Percentiles rank a stretch among this genome's conserved stretches.
These are phyloP conservation scores for Neoarius graeffei DNA, from an alignment of 2,113 vertebrate genomes.

Conservation along the genomic window DNA sequence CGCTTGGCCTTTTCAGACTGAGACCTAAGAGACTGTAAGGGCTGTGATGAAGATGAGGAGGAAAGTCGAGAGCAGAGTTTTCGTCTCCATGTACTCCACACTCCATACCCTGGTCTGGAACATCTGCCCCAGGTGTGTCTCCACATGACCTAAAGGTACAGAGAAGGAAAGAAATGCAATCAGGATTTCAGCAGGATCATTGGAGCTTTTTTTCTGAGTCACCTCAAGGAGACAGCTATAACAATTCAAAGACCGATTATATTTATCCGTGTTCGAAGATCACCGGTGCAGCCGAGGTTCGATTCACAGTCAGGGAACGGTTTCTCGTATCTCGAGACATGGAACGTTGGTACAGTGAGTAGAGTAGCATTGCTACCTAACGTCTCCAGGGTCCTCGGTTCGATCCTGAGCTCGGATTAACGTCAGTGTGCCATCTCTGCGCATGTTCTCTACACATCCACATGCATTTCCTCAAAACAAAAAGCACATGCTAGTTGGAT, in stretches of 20 bases:
- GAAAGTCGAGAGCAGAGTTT: constrained; percentile 53
- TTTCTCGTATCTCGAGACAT: neutral
- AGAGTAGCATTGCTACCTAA: neutral
- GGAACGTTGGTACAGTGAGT: too few species aligned
- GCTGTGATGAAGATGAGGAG: constrained; percentile 29
- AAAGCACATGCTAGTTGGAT: neutral
- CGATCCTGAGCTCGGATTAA: neutral
- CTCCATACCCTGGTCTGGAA: constrained; percentile 36
- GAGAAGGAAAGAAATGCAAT: neutral
- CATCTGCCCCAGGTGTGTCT: constrained; percentile 35
- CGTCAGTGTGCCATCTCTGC: neutral
- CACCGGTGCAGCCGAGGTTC: neutral
- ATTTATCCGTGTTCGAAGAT: neutral
- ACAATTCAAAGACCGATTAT: neutral
- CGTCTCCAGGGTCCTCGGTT: neutral
- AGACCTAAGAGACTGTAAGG: constrained; percentile 43
- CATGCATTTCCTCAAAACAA: neutral
- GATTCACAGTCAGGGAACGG: neutral
- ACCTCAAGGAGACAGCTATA: too few species aligned
- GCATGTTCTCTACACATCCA: neutral
- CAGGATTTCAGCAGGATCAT: neutral
- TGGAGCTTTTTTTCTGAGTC: neutral
- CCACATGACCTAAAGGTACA: constrained; percentile 66
- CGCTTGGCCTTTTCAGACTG: constrained; percentile 68
- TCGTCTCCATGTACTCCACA: constrained; percentile 39